Percentiles rank a stretch among this genome's conserved stretches.
phyloP scores from a whole-genome alignment of 2,888 invertebrate species.

The Lasioglossum oenotherae region DNA sequence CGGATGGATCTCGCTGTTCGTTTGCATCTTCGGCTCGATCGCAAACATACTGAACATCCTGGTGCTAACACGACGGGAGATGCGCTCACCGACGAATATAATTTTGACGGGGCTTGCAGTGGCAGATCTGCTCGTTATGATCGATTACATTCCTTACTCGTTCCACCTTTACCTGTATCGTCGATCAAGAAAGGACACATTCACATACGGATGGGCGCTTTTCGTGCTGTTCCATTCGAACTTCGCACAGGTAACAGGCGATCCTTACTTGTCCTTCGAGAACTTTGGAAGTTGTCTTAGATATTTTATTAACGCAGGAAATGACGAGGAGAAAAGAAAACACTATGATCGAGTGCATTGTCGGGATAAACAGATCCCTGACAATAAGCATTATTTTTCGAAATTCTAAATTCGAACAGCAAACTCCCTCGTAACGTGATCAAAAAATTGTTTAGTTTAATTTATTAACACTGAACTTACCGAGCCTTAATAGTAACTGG shows the following conservation, averaged over 20 bases:
- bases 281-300: background rate
- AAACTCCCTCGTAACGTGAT: too few species aligned
- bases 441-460: too few species aligned
- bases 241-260: constrained; percentile 88
- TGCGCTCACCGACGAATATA: constrained; percentile 96
- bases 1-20: constrained; percentile 93
- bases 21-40: constrained; percentile 95
- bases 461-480: too few species aligned
- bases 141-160: constrained; percentile 96
- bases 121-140: constrained; percentile 97
- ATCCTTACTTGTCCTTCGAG: background rate
- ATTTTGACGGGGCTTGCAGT: constrained; percentile 96
- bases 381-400: background rate
- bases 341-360: background rate
- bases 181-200: constrained; percentile 85
- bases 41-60: constrained; percentile 97
- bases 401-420: background rate
- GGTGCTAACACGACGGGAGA: constrained; percentile 94
- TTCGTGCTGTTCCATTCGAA: constrained; percentile 96
- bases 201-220: constrained; percentile 91
- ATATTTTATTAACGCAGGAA: background rate
- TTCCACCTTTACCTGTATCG: constrained; percentile 91
- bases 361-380: background rate
- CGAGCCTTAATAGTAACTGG: too few species aligned
- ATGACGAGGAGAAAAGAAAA: background rate